Evolutionary conservation across 2,113 vertebrate species (phyloP), one percentile per base, ranked within the genome.

Genomic region (Bagarius yarrelli): DNA sequence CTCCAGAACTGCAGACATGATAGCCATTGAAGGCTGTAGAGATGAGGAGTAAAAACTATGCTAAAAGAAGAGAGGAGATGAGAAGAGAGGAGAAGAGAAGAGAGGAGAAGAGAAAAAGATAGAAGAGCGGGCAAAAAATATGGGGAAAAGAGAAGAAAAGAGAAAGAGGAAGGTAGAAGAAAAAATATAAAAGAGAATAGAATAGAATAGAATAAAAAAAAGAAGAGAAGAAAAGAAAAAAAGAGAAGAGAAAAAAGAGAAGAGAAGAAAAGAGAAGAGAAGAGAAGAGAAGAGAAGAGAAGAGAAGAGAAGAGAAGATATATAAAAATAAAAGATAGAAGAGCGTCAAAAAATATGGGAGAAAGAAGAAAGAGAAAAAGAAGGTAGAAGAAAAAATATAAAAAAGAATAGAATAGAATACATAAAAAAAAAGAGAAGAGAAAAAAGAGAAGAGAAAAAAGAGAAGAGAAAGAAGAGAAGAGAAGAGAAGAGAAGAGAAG

Each of bases 1-100:
- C 91, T 92, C 89, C 89, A 90, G 90, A 91, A 91, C 93, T 93
- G 93, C 94, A 93, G 91, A 94, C 78, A 88, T 25, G 74, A 88
- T 89, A 90, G 91, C 90, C 94, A 85, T 92, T 94, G 94, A 94
- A 94, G 94, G 84, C 80, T 64, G 76, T 40, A 84, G 19, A 72
- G 84, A 75, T 66, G 55, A 47, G 9, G 55, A 73, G 50, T 13
- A 61, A 55, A 50, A 32, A 34, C 21, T 25, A n/a, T 53, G 56
- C 9, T 27, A 34, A 63, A 1, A 34, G 16, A 34, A 63, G 15
- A 40, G 1, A 1, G 6, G 25, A 4, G 0, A 21, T 5, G 8
- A n/a, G 15, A 59, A 2, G 9, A 16, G 15, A 59, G 3, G 1
- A 13, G 25, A 30, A 2, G n/a, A 32, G 1, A 9, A 30, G 3